A percentile compares a stretch with the other conserved stretches of the same genome.
Evolutionary conservation across 1,140 invertebrate species (phyloP).

Genomic region (Conus ventricosus): DNA sequence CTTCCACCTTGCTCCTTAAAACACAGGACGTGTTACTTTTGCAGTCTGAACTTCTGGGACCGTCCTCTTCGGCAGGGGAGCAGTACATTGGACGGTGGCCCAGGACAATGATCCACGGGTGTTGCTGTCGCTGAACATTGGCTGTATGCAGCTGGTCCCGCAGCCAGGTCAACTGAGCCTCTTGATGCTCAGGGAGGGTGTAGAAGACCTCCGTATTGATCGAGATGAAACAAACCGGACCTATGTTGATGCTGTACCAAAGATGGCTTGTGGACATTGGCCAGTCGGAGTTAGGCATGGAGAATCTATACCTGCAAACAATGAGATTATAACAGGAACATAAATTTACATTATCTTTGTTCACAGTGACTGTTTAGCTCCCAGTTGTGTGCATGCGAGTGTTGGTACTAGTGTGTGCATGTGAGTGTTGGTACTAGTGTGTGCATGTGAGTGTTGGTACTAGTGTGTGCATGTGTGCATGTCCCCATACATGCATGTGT

Average conservation of each 20-base stretch:
- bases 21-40: conserved; percentile 7
- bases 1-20: conserved; percentile 80
- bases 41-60: conserved; percentile 76
- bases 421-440: not conserved
- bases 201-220: conserved; percentile 64
- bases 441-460: too few species aligned
- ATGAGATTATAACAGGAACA: too few species aligned
- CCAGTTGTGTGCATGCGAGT: not conserved
- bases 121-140: conserved; percentile 59
- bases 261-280: conserved; percentile 67
- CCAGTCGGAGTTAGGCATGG: conserved; percentile 71
- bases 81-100: conserved; percentile 73
- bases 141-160: conserved; percentile 59
- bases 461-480: too few species aligned
- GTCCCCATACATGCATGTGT: too few species aligned
- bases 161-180: conserved; percentile 61
- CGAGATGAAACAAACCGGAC: conserved; percentile 67
- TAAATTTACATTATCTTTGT: not conserved
- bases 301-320: conserved; percentile 64
- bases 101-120: conserved; percentile 72
- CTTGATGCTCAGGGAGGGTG: conserved; percentile 37
- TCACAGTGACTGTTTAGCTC: not conserved
- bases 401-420: not conserved
- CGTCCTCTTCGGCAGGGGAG: conserved; percentile 55
- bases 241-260: conserved; percentile 74